Conservation (phyloP, 2,113 vertebrate species). For the Balaeniceps rex region DNA sequence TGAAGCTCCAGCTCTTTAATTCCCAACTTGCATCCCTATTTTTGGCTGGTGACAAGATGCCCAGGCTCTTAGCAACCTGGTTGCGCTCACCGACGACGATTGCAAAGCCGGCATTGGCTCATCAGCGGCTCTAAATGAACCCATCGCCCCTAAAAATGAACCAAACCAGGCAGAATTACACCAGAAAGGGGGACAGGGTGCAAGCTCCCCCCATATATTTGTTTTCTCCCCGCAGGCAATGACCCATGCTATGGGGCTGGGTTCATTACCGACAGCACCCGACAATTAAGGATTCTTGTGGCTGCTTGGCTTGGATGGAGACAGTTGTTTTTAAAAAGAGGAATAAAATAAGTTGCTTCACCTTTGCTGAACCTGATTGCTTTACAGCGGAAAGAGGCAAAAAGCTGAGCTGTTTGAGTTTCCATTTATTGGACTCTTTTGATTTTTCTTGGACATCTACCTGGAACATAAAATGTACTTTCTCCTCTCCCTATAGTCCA, state of each 20-base stretch:
- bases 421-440: conserved; percentile 39
- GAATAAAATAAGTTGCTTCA: not conserved
- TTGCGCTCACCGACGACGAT: accelerated
- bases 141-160: not conserved
- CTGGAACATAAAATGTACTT: conserved; percentile 5
- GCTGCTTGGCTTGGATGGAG: not conserved
- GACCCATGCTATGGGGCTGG: not conserved
- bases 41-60: not conserved
- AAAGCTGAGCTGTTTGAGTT: conserved; percentile 16
- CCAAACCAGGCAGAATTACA: not conserved
- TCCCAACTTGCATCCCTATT: accelerated
- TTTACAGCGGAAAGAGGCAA: conserved; percentile 20
- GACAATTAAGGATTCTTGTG: not conserved
- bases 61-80: not conserved
- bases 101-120: not conserved
- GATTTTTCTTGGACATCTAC: conserved; percentile 44
- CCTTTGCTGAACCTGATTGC: conserved; percentile 35
- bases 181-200: not conserved
- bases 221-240: not conserved
- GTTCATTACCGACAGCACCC: not conserved
- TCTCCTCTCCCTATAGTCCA: not conserved
- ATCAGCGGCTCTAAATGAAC: not conserved
- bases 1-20: not conserved
- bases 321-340: conserved; percentile 15
- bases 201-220: not conserved